Base-by-base conservation (phyloP, 2,797 vertebrate species). In the Thripadectes ignobilis region DNA sequence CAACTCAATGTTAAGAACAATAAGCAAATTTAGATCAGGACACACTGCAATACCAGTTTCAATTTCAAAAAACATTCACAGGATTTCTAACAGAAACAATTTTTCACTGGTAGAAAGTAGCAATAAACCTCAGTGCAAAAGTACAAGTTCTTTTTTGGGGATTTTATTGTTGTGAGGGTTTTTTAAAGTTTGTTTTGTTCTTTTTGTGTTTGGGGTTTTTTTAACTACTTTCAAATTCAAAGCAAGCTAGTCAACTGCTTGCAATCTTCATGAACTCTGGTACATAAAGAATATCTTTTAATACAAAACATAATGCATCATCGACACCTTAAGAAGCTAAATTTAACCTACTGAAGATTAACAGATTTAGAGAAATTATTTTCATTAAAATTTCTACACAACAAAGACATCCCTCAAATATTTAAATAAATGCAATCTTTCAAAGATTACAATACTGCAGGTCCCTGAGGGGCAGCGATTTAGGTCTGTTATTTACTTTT, bases 111-210 rank as follows among this genome's bases (percentile, higher is more conserved):
- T 6, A 80, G 18, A 74, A 71, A 65, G 26, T 10, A 66, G 21
- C 26, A 88, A 21, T 15, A 84, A 84, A 20, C 22, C 12, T 67
- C 46, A 55, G 11, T 12, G 52, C 3, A 45, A 52, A 61, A 69
- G 15, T 8, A 49, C 5, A 74, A 5, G n/a, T 19, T 34, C 15
- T 52, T 75, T 32, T 0, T 1, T 9, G 16, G 5, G 3, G 1
- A 51, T 41, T 75, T 67, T 76, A 9, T 20, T 78, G 24, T 14
- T 61, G 8, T 49, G 16, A 27, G 20, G 4, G 2, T 7, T 27
- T 71, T 55, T 65, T 20, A 26, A 51, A 14, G 21, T 62, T 58
- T 81, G 12, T 19, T 68, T 88, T 16, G 7, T 21, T 9, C 17
- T 67, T 72, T 30, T n/a, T 36, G 30, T 29, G 3, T 39, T 48